These are phyloP conservation scores for Cryptocephalus moraei DNA, from an alignment of 2,888 invertebrate species.

Conservation along the genomic window DNA sequence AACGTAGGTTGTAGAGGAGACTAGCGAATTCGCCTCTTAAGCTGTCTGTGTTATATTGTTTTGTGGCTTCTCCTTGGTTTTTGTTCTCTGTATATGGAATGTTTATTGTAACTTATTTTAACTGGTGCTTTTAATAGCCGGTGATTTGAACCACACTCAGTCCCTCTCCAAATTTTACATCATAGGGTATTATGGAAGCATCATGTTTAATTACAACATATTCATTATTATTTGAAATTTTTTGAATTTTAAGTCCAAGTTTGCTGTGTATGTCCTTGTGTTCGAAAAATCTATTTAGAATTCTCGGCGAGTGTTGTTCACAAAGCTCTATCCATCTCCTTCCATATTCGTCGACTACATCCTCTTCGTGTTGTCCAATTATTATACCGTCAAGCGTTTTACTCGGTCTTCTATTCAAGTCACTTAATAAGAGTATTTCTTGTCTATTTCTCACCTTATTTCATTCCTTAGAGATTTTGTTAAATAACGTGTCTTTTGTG, in stretches of 20 bases:
- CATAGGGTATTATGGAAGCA: background rate
- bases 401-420: background rate
- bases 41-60: background rate
- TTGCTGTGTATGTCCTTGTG: background rate
- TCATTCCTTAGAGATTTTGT: constrained; percentile 1
- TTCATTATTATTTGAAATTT: too few species aligned
- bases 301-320: background rate
- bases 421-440: background rate
- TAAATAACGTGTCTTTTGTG: background rate
- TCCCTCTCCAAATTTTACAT: constrained; percentile 1
- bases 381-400: background rate
- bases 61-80: background rate
- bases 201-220: background rate
- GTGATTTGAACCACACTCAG: background rate
- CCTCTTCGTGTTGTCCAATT: background rate
- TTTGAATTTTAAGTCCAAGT: too few species aligned
- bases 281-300: background rate
- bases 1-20: too few species aligned
- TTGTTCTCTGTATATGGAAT: too few species aligned
- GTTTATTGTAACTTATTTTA: background rate
- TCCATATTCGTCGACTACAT: constrained; percentile 1
- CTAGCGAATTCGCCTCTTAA: background rate
- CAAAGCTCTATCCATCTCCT: background rate
- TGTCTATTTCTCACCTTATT: background rate
- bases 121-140: background rate